phyloP scores from a whole-genome alignment of 2,888 invertebrate genomes.

The Dexiosoma caninum region DNA sequence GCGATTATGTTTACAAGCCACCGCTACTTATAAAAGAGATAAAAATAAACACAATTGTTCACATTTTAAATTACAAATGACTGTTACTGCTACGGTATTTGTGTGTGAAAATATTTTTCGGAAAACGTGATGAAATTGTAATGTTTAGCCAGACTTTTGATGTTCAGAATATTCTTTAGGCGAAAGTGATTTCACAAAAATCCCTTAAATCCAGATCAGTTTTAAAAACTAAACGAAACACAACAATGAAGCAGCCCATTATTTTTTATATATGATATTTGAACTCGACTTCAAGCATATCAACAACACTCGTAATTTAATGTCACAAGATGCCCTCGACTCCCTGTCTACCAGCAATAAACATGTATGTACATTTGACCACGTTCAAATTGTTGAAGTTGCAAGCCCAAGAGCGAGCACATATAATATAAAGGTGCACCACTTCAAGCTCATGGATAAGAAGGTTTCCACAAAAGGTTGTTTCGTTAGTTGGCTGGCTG shows the following conservation, averaged over 20 bases:
- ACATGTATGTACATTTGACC: slow-evolving; percentile 12
- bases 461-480: slow-evolving; percentile 12
- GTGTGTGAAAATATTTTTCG: too few relatives aligned
- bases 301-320: not conserved
- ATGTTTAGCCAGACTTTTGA: too few relatives aligned
- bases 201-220: slow-evolving; percentile 27
- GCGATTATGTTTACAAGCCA: too few relatives aligned
- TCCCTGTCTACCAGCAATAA: not conserved
- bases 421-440: slow-evolving; percentile 7
- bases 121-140: too few relatives aligned
- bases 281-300: not conserved
- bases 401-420: not conserved
- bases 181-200: slow-evolving; percentile 15
- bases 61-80: too few relatives aligned
- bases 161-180: too few relatives aligned
- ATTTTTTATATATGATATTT: slow-evolving; percentile 6
- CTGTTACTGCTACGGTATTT: too few relatives aligned
- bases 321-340: slow-evolving; percentile 15
- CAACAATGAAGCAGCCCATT: slow-evolving; percentile 10
- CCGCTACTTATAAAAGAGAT: too few relatives aligned
- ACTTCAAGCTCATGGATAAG: slow-evolving; percentile 1
- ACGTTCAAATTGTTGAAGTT: slow-evolving; percentile 19
- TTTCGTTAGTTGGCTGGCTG: not conserved
- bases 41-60: too few relatives aligned
- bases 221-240: not conserved